Percentiles rank a stretch among this genome's conserved stretches.
These are phyloP conservation scores for Rhinoderma darwinii DNA, from an alignment of 2,113 vertebrate genomes.

Conservation along the genomic window DNA sequence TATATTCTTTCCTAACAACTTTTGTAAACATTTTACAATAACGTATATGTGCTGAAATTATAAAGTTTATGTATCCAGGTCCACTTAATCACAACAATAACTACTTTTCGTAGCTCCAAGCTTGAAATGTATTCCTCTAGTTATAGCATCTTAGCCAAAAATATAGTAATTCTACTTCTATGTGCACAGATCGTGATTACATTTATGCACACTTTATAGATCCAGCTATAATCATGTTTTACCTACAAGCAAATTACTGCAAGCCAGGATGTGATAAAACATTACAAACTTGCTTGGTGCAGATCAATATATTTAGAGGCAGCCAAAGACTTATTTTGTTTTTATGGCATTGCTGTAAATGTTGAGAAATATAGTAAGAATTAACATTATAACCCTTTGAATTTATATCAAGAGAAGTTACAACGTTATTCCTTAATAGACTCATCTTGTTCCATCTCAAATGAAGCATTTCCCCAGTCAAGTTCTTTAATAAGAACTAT, in stretches of 20 bases:
- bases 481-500: conserved; percentile 65
- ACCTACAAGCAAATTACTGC: conserved; percentile 46
- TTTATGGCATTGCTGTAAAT: conserved; percentile 53
- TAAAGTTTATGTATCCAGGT: background rate
- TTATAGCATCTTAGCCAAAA: conserved; percentile 13
- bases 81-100: conserved; percentile 7
- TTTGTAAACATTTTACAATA: background rate
- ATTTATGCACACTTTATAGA: conserved; percentile 51
- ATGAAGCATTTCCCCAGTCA: conserved; percentile 62
- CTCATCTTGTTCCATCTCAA: conserved; percentile 62
- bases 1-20: background rate
- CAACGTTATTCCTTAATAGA: conserved; percentile 62
- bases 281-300: conserved; percentile 58
- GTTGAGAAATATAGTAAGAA: conserved; percentile 60
- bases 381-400: conserved; percentile 62
- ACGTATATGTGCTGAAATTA: background rate
- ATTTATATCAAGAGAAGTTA: conserved; percentile 61
- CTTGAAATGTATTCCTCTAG: background rate
- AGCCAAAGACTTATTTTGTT: conserved; percentile 34
- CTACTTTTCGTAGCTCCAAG: conserved; percentile 27
- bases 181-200: conserved; percentile 20
- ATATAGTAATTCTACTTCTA: conserved; percentile 25
- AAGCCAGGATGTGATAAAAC: conserved; percentile 20
- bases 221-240: conserved; percentile 54
- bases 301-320: conserved; percentile 57